These are phyloP conservation scores for Tethya wilhelma DNA, from an alignment of 37 sponge, comb jelly and placozoan genomes.

Conservation along the genomic window DNA sequence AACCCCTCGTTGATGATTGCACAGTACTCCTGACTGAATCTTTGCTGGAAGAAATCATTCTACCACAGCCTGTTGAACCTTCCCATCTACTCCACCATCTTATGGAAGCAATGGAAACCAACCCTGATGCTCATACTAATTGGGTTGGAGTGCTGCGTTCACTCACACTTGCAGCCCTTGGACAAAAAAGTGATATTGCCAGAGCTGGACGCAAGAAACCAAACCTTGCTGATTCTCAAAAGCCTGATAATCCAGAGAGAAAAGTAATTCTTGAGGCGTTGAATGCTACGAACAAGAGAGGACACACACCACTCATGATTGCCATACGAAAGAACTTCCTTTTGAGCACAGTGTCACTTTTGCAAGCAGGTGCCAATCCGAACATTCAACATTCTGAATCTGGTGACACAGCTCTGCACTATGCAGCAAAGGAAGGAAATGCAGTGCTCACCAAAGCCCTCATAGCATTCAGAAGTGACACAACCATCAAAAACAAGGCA, in stretches of 20 bases:
- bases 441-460: conserved; percentile 29
- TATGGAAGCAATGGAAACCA: neutral
- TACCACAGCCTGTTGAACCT: neutral
- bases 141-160: conserved; percentile 11
- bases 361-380: conserved; percentile 22
- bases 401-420: conserved; percentile 47
- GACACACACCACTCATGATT: conserved; percentile 46
- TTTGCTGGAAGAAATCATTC: neutral
- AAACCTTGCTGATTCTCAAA: neutral
- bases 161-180: conserved; percentile 7
- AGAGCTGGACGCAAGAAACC: neutral
- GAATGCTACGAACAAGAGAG: neutral
- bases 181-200: neutral
- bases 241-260: neutral
- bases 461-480: conserved; percentile 46
- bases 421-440: conserved; percentile 37
- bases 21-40: neutral
- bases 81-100: neutral
- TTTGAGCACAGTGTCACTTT: conserved; percentile 15
- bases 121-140: conserved; percentile 3
- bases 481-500: conserved; percentile 17
- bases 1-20: conserved; percentile 25
- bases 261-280: neutral
- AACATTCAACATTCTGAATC: conserved; percentile 26
- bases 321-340: conserved; percentile 2